Evolutionary conservation across 2,113 vertebrate species (phyloP), one percentile per base, ranked within the genome.

Genomic region (Zonotrichia leucophrys): DNA sequence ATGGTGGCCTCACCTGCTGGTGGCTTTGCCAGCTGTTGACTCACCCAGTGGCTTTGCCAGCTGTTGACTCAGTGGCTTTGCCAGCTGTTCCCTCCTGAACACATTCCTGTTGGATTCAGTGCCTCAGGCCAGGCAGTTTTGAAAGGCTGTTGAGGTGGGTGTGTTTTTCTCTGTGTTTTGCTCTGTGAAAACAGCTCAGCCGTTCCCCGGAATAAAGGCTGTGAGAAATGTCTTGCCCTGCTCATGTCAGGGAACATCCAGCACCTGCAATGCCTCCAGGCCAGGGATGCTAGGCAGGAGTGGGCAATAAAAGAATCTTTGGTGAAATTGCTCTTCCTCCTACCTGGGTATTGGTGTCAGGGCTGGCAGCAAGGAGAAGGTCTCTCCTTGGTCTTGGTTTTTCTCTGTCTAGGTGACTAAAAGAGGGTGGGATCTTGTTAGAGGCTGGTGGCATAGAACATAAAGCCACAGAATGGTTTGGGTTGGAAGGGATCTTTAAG

Each of bases 1-100:
- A 0, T 0, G 0, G 50, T 25, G 31, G 12, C 68, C 35, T 80
- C 3, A 5, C 44, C 15, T 35, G 72, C 18, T 3, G 1, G 5
- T 82, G 91, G 21, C 55, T 82, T 67, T 23, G 18, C 67, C 76
- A 73, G 68, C 86, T 58, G 76, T n/a, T 68, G 22, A 49, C 47
- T 49, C 47, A 4, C 33, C 39, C 15, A 0, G 39, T 68, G 84
- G 37, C 44, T 85, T 72, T 22, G 18, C 67, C 76, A 80, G 67
- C 85, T 58, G 76, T 39, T 68, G 22, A 5, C 39, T 62, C 8
- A 0, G 35, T 73, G 91, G 31, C 49, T 85, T 72, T 52, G 41
- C 68, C 89, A 91, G 89, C 46, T 53, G 58, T 10, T 92, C 70
- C 12, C 7, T 68, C 74, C 55, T 25, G 25, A 64, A 10, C 11